Evolutionary conservation across 2,888 invertebrate species (phyloP).

Genomic region (Oscheius sp.): DNA sequence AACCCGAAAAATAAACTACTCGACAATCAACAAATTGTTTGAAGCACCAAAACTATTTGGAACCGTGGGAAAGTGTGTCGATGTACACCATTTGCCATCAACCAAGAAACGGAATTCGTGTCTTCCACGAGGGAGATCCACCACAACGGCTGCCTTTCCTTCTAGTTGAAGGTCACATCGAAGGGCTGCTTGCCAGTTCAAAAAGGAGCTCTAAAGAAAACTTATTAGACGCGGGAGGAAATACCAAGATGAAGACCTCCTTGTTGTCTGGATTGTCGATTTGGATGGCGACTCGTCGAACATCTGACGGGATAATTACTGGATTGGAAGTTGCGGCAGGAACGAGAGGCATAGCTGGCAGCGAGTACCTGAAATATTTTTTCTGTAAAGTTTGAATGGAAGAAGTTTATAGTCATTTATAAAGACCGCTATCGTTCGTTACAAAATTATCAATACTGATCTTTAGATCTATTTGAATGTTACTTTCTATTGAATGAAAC

Average conservation of each 20-base stretch:
- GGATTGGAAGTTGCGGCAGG: conserved; percentile 16
- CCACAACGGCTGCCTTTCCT: conserved; percentile 52
- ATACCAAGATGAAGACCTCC: conserved; percentile 58
- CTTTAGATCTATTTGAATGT: not conserved
- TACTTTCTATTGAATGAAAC: not conserved
- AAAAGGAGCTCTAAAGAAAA: conserved; percentile 54
- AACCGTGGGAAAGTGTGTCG: conserved; percentile 43
- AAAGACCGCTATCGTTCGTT: too few relatives aligned
- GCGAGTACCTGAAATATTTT: conserved; percentile 2
- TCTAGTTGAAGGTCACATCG: conserved; percentile 43
- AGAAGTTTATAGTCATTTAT: too few relatives aligned
- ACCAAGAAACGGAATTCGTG: conserved; percentile 65
- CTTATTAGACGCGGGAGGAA: not conserved
- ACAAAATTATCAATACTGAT: too few relatives aligned
- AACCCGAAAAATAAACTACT: conserved; percentile 32
- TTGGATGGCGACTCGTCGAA: conserved; percentile 52
- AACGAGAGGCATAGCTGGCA: conserved; percentile 33
- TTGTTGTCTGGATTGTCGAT: conserved; percentile 43
- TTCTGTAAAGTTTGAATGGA: too few relatives aligned
- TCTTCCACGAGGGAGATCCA: conserved; percentile 59
- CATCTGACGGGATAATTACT: conserved; percentile 29
- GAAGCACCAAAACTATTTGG: conserved; percentile 52
- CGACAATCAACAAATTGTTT: conserved; percentile 55
- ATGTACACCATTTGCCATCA: conserved; percentile 60
- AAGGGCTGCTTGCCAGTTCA: conserved; percentile 64